Evolutionary conservation across 2,113 vertebrate genomes (phyloP), one percentile per base, ranked within the genome.

Genomic region (Odontesthes bonariensis): DNA sequence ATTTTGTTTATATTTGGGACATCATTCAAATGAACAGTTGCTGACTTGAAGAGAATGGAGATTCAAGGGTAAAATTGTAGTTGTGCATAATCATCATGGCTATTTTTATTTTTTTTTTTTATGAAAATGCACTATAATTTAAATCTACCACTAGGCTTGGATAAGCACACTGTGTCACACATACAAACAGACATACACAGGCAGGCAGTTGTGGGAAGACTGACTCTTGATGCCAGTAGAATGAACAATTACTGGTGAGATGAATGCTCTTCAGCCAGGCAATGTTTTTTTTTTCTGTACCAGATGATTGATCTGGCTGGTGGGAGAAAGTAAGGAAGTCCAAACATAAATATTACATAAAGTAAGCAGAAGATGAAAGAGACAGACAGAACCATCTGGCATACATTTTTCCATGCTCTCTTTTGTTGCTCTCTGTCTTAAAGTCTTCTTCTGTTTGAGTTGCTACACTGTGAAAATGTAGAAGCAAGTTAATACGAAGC

Each of bases 1-100:
- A 84, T 83, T 84, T 82, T 82, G 72, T 88, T 91, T 86, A 80
- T 82, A 76, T 84, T 75, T 84, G 69, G 82, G 81, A 79, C 71
- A 79, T 88, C 83, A 86, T 83, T 81, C 72, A 75, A 70, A 77
- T 56, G 56, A 77, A 64, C 67, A 63, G 42, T 82, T 63, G 68
- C 64, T 70, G 57, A 65, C 77, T 80, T 60, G 40, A 59, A 69
- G 65, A 81, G 20, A 67, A 80, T 67, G 47, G 14, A 54, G 33
- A 79, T 68, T 68, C 38, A 46, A 62, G 58, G 55, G 75, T 81
- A 54, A 69, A 85, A 80, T 53, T 73, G 55, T 20, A 27, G 44
- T 57, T 20, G 40, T 49, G 79, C 67, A 52, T 57, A 54, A 71
- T 79, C 82, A 88, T 89, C 40, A 77, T n/a, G 53, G 74, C 69